These are phyloP conservation scores for Percina caprodes DNA, from an alignment of 2,113 vertebrate species.

Conservation along the genomic window DNA sequence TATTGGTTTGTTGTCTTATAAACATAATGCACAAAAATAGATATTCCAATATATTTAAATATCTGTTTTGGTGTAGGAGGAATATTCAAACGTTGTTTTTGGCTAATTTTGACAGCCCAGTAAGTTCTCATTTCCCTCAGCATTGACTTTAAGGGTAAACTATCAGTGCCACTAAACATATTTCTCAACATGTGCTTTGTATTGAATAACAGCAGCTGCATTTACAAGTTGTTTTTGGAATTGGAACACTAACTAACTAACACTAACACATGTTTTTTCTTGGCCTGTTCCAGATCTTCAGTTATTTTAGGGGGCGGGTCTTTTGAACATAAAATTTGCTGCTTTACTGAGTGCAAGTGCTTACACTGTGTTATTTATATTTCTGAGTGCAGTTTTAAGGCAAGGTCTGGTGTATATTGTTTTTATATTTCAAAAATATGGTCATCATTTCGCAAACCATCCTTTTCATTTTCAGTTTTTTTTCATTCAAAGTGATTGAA, in stretches of 20 bases:
- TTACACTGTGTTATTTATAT: neutral
- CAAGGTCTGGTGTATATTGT: neutral
- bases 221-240: neutral
- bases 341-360: neutral
- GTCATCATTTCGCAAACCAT: neutral
- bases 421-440: neutral
- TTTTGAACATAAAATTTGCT: conserved; percentile 14
- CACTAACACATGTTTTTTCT: neutral
- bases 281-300: neutral
- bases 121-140: neutral
- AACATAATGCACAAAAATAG: too few relatives aligned
- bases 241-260: neutral
- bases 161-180: neutral
- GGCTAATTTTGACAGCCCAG: too few relatives aligned
- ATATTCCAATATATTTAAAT: too few relatives aligned
- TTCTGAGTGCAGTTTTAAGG: neutral
- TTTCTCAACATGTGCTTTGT: conserved; percentile 12
- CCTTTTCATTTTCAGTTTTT: neutral
- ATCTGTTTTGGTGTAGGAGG: too few relatives aligned
- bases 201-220: neutral
- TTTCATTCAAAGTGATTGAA: conserved; percentile 13
- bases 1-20: too few relatives aligned
- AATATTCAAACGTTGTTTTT: too few relatives aligned
- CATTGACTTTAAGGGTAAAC: conserved; percentile 5
- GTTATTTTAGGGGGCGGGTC: neutral